Evolutionary conservation across 2,113 vertebrate species (phyloP), one percentile per base, ranked within the genome.

Genomic region (Gobio gobio): DNA sequence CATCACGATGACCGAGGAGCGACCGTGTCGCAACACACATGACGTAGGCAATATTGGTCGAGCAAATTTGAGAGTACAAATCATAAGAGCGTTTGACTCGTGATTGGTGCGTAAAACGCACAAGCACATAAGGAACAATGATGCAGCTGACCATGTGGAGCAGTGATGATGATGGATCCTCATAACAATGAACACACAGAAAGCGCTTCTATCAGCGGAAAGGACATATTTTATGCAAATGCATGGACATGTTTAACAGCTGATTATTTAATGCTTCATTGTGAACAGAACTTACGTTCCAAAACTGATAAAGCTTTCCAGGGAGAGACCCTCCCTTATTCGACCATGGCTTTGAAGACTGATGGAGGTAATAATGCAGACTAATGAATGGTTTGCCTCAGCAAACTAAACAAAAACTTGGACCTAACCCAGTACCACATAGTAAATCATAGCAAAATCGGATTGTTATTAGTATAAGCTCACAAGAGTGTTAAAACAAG

Each of bases 111-210:
- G 51, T 59, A 4, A 36, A 70, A 12, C 33, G 10, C 47, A 24
- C 18, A 33, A 43, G 33, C 66, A 56, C 49, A 26, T 82, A 43
- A 72, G 58, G 78, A 51, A 70, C 64, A 82, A 72, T 56, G 49
- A 82, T 72, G 12, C 47, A 72, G 63, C 63, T 24, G 80, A 72
- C 47, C 80, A 82, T 82, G 80, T 54, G 63, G 29, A 81, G 78
- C n/a, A 14, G 3, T 8, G 70, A 47, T 24, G 40, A 29, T 36
- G 47, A 72, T 1, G 49, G 20, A 82, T 24, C 63, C 13, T 24
- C 33, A 43, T 6, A 72, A 70, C 63, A 70, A 72, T 70, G 45
- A n/a, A 68, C 5, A 40, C 16, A 18, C 20, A 40, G 61, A 49
- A 82, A 7, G 79, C 63, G 40, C 43, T 49, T 47, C 24, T 33